phyloP scores from a whole-genome alignment of 2,113 vertebrate species.

The Myotis yumanensis region DNA sequence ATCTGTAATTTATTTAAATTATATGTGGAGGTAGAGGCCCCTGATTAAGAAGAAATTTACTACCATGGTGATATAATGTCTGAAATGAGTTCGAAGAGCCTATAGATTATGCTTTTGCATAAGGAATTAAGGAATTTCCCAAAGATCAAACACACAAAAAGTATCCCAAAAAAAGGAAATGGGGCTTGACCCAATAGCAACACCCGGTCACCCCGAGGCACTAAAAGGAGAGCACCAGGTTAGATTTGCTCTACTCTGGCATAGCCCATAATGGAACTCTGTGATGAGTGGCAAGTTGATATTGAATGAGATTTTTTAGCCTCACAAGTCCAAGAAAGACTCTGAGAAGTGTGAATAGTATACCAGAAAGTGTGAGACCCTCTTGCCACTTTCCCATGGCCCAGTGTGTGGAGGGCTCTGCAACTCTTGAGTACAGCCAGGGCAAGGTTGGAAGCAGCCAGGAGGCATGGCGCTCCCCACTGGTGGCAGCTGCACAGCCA shows the following conservation, averaged over 20 bases:
- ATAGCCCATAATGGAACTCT: background rate
- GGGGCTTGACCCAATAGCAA: background rate
- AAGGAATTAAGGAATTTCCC: background rate
- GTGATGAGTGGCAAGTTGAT: background rate
- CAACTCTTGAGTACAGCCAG: too few species aligned
- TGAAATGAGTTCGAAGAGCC: background rate
- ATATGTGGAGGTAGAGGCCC: background rate
- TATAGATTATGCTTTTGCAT: background rate
- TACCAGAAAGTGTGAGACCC: background rate
- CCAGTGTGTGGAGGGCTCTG: background rate
- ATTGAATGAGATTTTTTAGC: background rate
- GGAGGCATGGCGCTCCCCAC: rapidly evolving
- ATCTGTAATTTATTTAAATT: slow-evolving; percentile 39
- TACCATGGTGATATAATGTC: background rate
- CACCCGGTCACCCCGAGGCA: background rate
- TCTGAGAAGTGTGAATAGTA: background rate
- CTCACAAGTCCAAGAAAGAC: background rate
- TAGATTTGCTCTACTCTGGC: background rate
- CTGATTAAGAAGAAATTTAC: background rate
- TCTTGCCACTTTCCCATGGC: background rate
- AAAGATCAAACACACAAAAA: background rate
- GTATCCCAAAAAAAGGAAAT: background rate
- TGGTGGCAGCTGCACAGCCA: too few species aligned
- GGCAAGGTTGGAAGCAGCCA: background rate
- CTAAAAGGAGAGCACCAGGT: background rate